These are phyloP conservation scores for Trogon surrucura DNA, from an alignment of 2,113 vertebrate species.

Conservation along the genomic window DNA sequence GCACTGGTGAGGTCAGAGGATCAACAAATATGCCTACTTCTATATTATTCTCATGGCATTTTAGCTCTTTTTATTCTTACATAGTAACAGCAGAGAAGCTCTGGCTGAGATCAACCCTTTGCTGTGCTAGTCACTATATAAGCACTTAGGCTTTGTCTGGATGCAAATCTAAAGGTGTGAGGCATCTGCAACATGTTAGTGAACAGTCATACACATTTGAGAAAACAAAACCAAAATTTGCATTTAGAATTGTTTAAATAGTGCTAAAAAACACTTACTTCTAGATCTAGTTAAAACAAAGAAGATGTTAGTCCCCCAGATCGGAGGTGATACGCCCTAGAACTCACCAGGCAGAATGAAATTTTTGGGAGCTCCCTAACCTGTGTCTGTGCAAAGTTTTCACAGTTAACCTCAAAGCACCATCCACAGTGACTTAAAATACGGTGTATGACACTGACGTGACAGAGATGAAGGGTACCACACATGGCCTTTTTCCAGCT, in stretches of 20 bases:
- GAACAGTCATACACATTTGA: background rate
- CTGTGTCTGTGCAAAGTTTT: background rate
- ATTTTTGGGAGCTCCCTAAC: background rate
- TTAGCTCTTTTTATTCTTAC: background rate
- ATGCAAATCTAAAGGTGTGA: background rate
- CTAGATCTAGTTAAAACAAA: background rate
- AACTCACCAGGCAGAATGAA: background rate
- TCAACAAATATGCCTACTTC: background rate
- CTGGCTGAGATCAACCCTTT: background rate
- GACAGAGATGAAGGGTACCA: background rate
- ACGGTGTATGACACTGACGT: background rate
- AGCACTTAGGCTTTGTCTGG: background rate
- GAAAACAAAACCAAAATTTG: background rate
- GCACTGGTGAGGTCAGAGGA: background rate
- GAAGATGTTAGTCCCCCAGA: background rate
- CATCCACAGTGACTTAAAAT: background rate
- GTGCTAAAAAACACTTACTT: background rate
- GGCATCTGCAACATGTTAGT: background rate
- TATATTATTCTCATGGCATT: background rate
- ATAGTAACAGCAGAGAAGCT: background rate
- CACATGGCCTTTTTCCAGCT: background rate
- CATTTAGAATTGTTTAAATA: background rate
- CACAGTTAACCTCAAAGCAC: background rate
- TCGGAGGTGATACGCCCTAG: background rate
- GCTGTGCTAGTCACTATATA: accelerated